Base-by-base conservation (phyloP, 2,113 vertebrate species). In the Phycodurus eques region DNA sequence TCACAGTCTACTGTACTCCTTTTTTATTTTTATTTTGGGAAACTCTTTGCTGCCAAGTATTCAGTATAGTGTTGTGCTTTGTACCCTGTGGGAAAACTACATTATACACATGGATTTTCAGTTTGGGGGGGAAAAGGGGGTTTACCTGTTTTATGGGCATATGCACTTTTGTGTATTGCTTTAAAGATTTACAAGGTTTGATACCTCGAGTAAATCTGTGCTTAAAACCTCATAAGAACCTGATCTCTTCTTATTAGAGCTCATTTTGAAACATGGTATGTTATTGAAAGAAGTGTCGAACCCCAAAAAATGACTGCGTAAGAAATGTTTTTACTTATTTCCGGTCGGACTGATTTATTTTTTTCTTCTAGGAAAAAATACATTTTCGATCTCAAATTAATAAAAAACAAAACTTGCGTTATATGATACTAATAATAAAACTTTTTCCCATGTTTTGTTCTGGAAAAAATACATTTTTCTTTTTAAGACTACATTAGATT, bases 1-100 rank as follows among this genome's bases (percentile, higher is more conserved):
- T 70, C 71, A 63, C 53, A 62, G 70, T 75, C 59, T 5, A 67
- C 67, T 68, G 73, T n/a, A n/a, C 54, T 8, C 8, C 8, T 8
- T 27, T 62, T 73, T 73, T 71, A 64, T 27, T 62, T 73, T 73
- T 71, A 64, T 33, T 66, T 20, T 66, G 13, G 12, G 4, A 59
- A 27, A 59, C 54, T 11, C 22, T 56, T 56, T 8, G 51, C 51
- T 20, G 8, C 51, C 19, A 49, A 49, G 47, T 12, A 49, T 54
- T 19, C 7, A 8, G 1, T 20, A 10, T 22, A 9, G 8, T n/a
- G 54, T 57, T 57, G 11, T 22, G 53, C 9, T 10, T 17, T 53
- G 3, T 54, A 8, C 51, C 53, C 49, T 15, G 14, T 19, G 49
- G 15, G 17, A 54, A 54, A 19, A 54, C 19, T 5, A 19, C n/a